phyloP scores from a whole-genome alignment of 1,140 invertebrate genomes.

The Melitaea cinxia region DNA sequence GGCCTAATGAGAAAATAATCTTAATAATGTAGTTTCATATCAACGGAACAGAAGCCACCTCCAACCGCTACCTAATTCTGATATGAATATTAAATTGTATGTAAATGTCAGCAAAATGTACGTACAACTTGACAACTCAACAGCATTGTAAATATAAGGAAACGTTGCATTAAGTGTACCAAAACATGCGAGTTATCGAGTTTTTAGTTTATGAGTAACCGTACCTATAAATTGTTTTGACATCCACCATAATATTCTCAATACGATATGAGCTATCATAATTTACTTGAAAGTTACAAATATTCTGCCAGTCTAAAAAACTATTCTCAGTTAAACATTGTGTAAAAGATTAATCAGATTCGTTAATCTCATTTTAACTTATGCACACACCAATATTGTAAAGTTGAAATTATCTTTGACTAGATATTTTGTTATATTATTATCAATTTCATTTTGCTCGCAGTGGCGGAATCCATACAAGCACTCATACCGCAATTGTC shows the following conservation, averaged over 20 bases:
- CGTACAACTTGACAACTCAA: constrained; percentile 65
- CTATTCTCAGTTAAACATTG: too few relatives aligned
- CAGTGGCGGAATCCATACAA: constrained; percentile 55
- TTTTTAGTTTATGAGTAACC: constrained; percentile 49
- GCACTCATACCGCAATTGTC: constrained; percentile 48
- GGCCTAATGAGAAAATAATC: constrained; percentile 24
- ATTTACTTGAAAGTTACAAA: background rate
- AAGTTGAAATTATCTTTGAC: background rate
- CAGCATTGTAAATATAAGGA: constrained; percentile 64
- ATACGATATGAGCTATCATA: constrained; percentile 6
- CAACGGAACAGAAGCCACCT: constrained; percentile 41
- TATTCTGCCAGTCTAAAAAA: background rate
- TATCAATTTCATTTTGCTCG: constrained; percentile 54
- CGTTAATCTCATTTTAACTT: too few relatives aligned
- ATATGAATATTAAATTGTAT: constrained; percentile 77
- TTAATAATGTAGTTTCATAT: constrained; percentile 22
- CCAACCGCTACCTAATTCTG: constrained; percentile 59
- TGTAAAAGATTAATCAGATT: too few relatives aligned
- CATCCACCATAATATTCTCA: background rate
- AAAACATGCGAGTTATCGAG: constrained; percentile 61
- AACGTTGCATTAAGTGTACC: constrained; percentile 56
- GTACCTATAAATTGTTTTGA: constrained; percentile 61
- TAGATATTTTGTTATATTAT: background rate
- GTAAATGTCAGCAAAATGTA: constrained; percentile 67
- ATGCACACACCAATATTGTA: background rate